phyloP scores from a whole-genome alignment of 2,888 invertebrate species.

The Eristalis intricaria region DNA sequence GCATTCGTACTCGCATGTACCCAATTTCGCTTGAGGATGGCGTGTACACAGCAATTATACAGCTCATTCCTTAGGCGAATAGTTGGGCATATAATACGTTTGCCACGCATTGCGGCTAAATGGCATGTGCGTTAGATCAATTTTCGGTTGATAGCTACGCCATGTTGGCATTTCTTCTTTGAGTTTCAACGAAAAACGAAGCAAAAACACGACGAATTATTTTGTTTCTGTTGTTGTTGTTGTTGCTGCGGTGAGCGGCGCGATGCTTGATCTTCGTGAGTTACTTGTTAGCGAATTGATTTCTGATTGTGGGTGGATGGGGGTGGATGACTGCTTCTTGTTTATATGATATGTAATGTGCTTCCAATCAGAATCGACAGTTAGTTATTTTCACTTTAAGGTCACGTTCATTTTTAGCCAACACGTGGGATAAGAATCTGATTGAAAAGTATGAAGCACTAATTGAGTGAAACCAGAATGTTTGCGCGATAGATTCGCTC shows the following conservation, averaged over 20 bases:
- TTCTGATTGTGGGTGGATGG: not conserved
- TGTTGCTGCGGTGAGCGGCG: not conserved
- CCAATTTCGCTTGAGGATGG: conserved; percentile 40
- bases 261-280: conserved; percentile 31
- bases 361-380: conserved; percentile 1
- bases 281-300: conserved; percentile 18
- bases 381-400: not conserved
- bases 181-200: not conserved
- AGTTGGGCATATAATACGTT: conserved; percentile 43
- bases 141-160: conserved; percentile 43
- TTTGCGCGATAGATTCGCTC: no score
- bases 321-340: not conserved
- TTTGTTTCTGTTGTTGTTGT: not conserved
- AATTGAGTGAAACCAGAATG: not conserved
- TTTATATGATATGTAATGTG: not conserved
- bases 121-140: conserved; percentile 54
- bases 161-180: conserved; percentile 18
- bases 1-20: not conserved
- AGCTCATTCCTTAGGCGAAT: conserved; percentile 49
- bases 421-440: conserved; percentile 1
- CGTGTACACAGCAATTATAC: conserved; percentile 49
- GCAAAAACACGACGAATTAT: not conserved
- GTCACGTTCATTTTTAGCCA: not conserved
- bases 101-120: conserved; percentile 45
- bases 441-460: not conserved